These are phyloP conservation scores for Aphelenchoides fujianensis DNA, from an alignment of 1,140 invertebrate genomes.

Conservation along the genomic window DNA sequence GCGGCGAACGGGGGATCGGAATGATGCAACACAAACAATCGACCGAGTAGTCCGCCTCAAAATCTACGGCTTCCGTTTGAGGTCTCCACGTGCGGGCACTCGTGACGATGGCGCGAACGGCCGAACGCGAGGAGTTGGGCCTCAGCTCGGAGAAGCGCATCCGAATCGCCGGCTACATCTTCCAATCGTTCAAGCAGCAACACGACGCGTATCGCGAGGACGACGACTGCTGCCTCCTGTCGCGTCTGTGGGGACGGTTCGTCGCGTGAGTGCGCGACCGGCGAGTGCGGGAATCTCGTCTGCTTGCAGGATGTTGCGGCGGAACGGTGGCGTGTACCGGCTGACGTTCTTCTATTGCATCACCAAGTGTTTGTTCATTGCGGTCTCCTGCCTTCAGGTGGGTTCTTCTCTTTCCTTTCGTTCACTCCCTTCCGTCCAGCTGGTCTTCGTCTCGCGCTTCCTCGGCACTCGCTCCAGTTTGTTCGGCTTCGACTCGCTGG, in stretches of 20 bases:
- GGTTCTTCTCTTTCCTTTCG: background rate
- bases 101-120: conserved; percentile 34
- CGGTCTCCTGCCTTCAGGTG: conserved; percentile 35
- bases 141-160: conserved; percentile 12
- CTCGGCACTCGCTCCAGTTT: conserved; percentile 28
- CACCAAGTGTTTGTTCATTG: conserved; percentile 38
- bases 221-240: background rate
- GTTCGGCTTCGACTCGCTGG: conserved; percentile 33
- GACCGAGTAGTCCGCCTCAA: too few species aligned
- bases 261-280: background rate
- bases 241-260: background rate
- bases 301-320: conserved; percentile 20
- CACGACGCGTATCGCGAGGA: background rate
- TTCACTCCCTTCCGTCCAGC: conserved; percentile 7
- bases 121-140: conserved; percentile 14
- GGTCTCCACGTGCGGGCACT: conserved; percentile 44
- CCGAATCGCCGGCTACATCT: conserved; percentile 6
- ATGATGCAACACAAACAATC: too few species aligned
- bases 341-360: conserved; percentile 38
- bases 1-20: too few species aligned
- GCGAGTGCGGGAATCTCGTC: background rate
- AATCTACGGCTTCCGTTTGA: background rate
- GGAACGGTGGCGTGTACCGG: conserved; percentile 7
- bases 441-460: conserved; percentile 31
- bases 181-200: conserved; percentile 8